Percentiles rank a stretch among this genome's conserved stretches.
These are phyloP conservation scores for Selenia dentaria DNA, from an alignment of 2,888 invertebrate species.

Conservation along the genomic window DNA sequence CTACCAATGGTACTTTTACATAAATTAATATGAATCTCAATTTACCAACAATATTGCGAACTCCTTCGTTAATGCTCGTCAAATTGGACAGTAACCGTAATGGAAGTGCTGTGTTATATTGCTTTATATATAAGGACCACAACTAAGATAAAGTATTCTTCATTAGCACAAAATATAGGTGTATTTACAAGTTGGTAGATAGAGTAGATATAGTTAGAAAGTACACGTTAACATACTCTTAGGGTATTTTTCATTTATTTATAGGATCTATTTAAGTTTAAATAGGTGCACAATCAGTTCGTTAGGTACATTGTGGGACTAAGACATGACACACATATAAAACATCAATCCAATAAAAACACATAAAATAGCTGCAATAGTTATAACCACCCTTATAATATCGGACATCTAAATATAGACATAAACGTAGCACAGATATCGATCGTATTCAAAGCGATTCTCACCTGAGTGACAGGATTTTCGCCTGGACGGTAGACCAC, in stretches of 20 bases:
- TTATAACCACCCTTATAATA: conserved; percentile 11
- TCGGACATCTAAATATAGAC: conserved; percentile 16
- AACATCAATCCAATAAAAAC: conserved; percentile 20
- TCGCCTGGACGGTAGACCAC: conserved; percentile 95
- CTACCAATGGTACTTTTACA: too few relatives aligned
- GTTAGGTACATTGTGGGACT: conserved; percentile 38
- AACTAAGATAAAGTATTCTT: conserved; percentile 24
- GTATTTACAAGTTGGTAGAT: conserved; percentile 28
- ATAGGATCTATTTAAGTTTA: not conserved
- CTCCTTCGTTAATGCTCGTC: conserved; percentile 43
- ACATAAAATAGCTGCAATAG: conserved; percentile 3
- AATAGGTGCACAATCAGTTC: conserved; percentile 31
- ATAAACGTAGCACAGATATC: conserved; percentile 9
- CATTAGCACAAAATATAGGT: conserved; percentile 23
- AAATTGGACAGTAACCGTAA: conserved; percentile 27
- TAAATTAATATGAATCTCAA: too few relatives aligned
- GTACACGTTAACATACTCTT: too few relatives aligned
- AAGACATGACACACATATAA: conserved; percentile 46
- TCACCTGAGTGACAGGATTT: conserved; percentile 96
- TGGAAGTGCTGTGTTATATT: conserved; percentile 9
- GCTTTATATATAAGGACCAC: conserved; percentile 34
- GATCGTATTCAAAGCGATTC: conserved; percentile 26
- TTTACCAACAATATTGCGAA: too few relatives aligned
- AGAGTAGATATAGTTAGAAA: not conserved
- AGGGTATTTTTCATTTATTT: too few relatives aligned